Evolutionary conservation across 2,888 invertebrate genomes (phyloP).

Genomic region (Drosophila subsilvestris): DNA sequence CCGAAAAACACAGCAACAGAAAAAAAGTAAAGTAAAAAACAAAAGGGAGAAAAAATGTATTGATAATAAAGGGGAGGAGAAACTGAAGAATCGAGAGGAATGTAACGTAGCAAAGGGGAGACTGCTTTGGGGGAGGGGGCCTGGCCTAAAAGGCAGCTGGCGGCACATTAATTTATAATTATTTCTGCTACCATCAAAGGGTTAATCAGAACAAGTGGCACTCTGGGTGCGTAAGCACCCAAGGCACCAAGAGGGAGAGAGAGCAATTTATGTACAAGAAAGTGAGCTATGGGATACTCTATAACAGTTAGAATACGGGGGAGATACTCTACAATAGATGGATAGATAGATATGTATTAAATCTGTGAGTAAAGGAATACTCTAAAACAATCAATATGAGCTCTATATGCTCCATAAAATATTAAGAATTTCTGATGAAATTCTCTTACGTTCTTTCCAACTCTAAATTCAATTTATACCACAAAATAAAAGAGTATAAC

Average conservation of each 20-base stretch:
- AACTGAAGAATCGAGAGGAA: neutral
- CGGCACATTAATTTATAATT: constrained; percentile 60
- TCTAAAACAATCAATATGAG: too few species aligned
- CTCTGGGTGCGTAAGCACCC: constrained; percentile 38
- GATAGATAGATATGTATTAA: neutral
- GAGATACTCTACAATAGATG: too few species aligned
- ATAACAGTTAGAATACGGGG: neutral
- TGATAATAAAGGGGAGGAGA: constrained; percentile 13
- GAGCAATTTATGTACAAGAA: neutral
- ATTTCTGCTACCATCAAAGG: constrained; percentile 58
- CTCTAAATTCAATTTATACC: neutral
- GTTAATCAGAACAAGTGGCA: constrained; percentile 61
- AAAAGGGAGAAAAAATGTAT: constrained; percentile 19
- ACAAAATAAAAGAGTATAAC: neutral
- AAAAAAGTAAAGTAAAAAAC: constrained; percentile 44
- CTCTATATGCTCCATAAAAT: neutral
- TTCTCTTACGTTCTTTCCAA: neutral
- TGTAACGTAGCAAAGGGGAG: neutral
- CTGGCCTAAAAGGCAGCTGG: constrained; percentile 34
- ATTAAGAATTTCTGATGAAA: neutral
- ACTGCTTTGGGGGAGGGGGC: neutral
- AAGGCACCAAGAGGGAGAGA: neutral
- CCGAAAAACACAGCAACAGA: constrained; percentile 7
- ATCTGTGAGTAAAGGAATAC: too few species aligned
- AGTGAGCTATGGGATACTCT: neutral